Evolutionary conservation across 2,113 vertebrate species (phyloP).

Genomic region (Mirza zaza): DNA sequence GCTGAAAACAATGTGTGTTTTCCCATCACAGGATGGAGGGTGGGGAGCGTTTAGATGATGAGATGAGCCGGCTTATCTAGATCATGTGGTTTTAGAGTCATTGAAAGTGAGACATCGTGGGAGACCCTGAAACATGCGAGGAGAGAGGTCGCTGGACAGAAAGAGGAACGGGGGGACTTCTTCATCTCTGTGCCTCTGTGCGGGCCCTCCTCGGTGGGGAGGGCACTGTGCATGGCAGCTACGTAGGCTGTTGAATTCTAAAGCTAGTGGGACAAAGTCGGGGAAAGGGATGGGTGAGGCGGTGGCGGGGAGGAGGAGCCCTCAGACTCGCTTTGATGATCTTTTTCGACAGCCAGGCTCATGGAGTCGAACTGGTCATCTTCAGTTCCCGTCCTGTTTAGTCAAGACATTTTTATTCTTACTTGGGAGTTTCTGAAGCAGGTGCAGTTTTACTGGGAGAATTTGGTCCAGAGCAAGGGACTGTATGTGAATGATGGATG

Average conservation of each 20-base stretch:
- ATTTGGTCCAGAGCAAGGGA: neutral
- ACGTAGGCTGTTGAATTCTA: neutral
- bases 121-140: neutral
- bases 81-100: neutral
- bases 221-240: neutral
- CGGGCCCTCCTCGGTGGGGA: rapidly evolving
- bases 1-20: rapidly evolving
- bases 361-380: neutral
- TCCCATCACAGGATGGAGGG: rapidly evolving
- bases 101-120: neutral
- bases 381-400: neutral
- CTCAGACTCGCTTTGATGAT: neutral
- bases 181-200: neutral
- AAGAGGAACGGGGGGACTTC: neutral
- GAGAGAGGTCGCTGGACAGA: neutral
- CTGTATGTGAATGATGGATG: neutral
- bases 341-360: neutral
- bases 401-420: neutral
- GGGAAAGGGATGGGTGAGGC: neutral
- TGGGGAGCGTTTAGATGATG: neutral
- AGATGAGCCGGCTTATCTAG: neutral
- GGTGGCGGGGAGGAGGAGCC: rapidly evolving
- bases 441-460: neutral
- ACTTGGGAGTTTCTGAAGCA: neutral
- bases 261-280: neutral